Evolutionary conservation across 92 coral and sea anemone species (phyloP), one percentile per base, ranked within the genome.

Genomic region (Porites divaricata): DNA sequence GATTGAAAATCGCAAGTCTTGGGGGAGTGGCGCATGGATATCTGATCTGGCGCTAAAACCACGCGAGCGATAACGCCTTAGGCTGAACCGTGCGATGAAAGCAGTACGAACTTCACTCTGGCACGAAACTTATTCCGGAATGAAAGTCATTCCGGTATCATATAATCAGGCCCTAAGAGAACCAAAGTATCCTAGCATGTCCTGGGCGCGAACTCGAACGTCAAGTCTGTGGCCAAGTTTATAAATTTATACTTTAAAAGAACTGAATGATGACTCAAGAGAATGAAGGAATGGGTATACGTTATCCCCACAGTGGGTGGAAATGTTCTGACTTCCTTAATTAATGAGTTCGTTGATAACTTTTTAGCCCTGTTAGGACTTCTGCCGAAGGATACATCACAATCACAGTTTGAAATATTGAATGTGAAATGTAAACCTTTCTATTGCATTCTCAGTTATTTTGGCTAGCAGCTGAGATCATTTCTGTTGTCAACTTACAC

Each of bases 401-500:
- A 15, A 76, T 66, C 59, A 79, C 74, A 50, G 14, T 28, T 61
- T 56, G 12, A 67, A 25, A 80, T 45, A 53, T 67, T 17, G 35
- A 52, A 14, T 28, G 15, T n/a, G 20, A 9, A 57, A 77, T 63
- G 45, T 20, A 53, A 10, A 59, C 25, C 28, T 19, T 19, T 35
- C 41, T 35, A 7, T n/a, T n/a, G n/a, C n/a, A n/a, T 25, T 61
- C 25, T 54, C 59, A 54, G 59, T 35, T 35, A 35, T 35, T 35
- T 6, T 35, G 45, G 6, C 45, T 35, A 35, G 45, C 45, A 35
- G 45, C n/a, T n/a, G n/a, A 35, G 45, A 35, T 35, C 45, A 35
- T 35, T 3, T 35, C 45, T 35, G 3, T 35, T 35, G 45, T 35
- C 45, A 35, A 35, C 45, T 4, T 4, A 35, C 45, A 35, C 5